phyloP scores from a whole-genome alignment of 1,140 invertebrate species.

The Doryteuthis pealeii region DNA sequence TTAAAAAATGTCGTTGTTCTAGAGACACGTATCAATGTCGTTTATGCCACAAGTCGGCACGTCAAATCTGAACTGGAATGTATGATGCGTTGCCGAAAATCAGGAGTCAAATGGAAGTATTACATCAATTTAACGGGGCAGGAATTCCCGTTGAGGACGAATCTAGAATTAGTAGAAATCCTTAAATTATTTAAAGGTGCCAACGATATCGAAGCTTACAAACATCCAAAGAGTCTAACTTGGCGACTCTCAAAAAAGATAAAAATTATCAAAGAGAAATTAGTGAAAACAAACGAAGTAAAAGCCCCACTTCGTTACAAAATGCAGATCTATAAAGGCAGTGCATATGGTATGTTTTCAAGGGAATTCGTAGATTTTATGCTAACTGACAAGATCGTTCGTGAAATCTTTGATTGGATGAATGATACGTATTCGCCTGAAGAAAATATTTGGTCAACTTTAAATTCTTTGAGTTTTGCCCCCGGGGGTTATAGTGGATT shows the following conservation, averaged over 20 bases:
- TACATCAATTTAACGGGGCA: conserved; percentile 52
- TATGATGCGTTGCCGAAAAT: conserved; percentile 26
- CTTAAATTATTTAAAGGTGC: conserved; percentile 37
- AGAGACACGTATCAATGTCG: conserved; percentile 25
- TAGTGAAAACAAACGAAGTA: conserved; percentile 23
- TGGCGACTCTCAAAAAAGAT: conserved; percentile 29
- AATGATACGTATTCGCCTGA: conserved; percentile 40
- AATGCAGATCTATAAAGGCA: conserved; percentile 38
- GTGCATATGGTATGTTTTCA: conserved; percentile 36
- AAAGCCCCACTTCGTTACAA: conserved; percentile 29
- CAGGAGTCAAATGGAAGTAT: conserved; percentile 44
- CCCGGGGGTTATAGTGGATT: conserved; percentile 33
- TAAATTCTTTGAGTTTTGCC: conserved; percentile 33
- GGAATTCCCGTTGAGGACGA: conserved; percentile 51
- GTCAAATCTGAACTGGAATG: conserved; percentile 40
- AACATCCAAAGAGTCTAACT: conserved; percentile 22
- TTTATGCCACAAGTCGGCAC: conserved; percentile 31
- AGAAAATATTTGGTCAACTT: conserved; percentile 40
- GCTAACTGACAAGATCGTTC: conserved; percentile 27
- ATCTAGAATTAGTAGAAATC: conserved; percentile 46
- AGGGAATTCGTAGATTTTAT: conserved; percentile 37
- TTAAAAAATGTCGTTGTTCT: conserved; percentile 43
- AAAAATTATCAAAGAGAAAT: conserved; percentile 17
- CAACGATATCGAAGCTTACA: conserved; percentile 43
- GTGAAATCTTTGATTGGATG: conserved; percentile 31